Evolutionary conservation across 2,888 invertebrate genomes (phyloP), one percentile per base, ranked within the genome.

Genomic region (Poecilobothrus nobilitatus): DNA sequence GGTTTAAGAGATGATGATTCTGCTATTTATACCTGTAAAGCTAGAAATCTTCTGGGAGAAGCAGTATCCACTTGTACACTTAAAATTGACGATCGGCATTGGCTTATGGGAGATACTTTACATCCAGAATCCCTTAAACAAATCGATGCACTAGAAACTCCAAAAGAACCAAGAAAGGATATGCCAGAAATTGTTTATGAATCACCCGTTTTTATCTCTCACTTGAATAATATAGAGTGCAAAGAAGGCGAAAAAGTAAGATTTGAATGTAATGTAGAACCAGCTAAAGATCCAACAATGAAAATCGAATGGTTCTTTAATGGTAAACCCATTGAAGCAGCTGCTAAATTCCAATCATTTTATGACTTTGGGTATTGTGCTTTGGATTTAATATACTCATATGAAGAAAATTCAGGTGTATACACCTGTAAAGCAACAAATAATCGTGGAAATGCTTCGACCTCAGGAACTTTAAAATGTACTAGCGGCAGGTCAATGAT

Each of bases 311-410:
- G 98, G 97, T 95, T 92, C 84, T 89, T 92, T 71, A 96, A 99
- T 80, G 96, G 94, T 63, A 90, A 93, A 78, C 91, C 94, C 15
- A 82, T 99, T 70, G 92, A 91, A 73, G 88, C 88, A 73, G 97
- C 95, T 37, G 89, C 96, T 66, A 89, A 96, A 78, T 97, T 91
- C 80, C 94, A 94, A 82, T 91, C 93, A 34, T 92, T 91, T 20
- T 94, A 95, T 78, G 98, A 99, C 80, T 98, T 99, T 81, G 98
- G 98, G 69, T 95, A 92, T 78, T 94, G 97, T 12, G 90, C 95
- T 20, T 84, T 99, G 75, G 96, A 97, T 78, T 87, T 97, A 72
- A 89, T 86, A 68, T 92, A 93, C 74, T 88, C 91, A 0, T 94
- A 95, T 77, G 91, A 92, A 72, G 94, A 95, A 83, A 95, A 97